phyloP scores from a whole-genome alignment of 2,113 vertebrate genomes.

The Dicaeum eximium region DNA sequence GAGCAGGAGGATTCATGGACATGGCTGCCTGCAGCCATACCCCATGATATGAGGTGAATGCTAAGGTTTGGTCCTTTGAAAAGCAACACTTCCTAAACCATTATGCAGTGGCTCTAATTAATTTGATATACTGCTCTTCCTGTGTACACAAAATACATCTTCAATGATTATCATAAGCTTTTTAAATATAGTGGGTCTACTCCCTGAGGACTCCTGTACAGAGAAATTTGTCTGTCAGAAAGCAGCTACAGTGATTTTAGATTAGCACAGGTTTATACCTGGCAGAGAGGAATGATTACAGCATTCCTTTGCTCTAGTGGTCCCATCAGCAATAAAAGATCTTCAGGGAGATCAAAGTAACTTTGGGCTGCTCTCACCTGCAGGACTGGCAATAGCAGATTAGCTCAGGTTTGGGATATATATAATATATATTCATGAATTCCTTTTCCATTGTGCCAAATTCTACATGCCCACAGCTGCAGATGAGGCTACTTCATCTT shows the following conservation, averaged over 20 bases:
- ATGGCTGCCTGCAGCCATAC: background rate
- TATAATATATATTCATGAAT: background rate
- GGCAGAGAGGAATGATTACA: background rate
- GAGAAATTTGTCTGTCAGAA: background rate
- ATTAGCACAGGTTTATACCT: background rate
- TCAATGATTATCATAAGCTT: background rate
- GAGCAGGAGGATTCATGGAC: background rate
- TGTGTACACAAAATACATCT: background rate
- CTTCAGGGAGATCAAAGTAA: background rate
- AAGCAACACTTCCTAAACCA: background rate
- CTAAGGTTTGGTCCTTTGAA: background rate
- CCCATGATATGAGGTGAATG: background rate
- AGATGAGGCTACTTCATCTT: background rate
- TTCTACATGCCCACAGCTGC: background rate
- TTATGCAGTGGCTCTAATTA: background rate
- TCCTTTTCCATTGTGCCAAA: background rate
- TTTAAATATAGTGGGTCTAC: background rate
- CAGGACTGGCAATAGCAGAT: background rate
- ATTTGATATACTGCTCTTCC: background rate
- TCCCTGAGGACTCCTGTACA: background rate
- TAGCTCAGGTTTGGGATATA: background rate
- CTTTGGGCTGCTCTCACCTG: background rate
- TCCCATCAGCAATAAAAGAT: background rate
- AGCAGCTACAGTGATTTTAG: background rate
- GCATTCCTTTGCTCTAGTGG: background rate